Evolutionary conservation across 2,888 invertebrate genomes (phyloP).

Genomic region (Alcis repandata): DNA sequence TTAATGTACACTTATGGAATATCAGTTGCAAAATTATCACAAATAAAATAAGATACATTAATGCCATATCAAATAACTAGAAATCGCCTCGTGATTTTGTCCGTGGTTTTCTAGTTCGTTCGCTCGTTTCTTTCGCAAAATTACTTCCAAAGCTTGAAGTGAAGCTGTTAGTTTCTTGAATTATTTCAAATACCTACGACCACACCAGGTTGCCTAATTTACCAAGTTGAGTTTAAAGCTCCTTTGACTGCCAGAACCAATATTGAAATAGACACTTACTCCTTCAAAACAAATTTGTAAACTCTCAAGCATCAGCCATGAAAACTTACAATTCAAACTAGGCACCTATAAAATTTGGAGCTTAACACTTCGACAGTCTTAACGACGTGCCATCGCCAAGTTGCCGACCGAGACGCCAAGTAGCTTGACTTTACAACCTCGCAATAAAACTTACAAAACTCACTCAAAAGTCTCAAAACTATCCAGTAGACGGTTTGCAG

Average conservation of each 20-base stretch:
- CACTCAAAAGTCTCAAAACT: constrained; percentile 17
- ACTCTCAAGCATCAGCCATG: not conserved
- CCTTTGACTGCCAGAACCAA: not conserved
- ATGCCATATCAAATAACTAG: too few species aligned
- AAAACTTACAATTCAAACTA: constrained; percentile 18
- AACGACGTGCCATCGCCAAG: constrained; percentile 23
- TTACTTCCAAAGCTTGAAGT: too few species aligned
- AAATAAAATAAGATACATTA: too few species aligned
- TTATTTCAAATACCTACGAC: too few species aligned
- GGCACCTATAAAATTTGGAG: constrained; percentile 17
- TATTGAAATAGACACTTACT: too few species aligned
- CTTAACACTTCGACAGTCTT: constrained; percentile 18
- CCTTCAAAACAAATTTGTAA: not conserved
- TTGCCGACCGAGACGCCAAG: constrained; percentile 18
- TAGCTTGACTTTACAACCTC: constrained; percentile 26
- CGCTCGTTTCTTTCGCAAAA: too few species aligned
- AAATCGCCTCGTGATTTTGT: too few species aligned
- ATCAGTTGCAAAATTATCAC: too few species aligned
- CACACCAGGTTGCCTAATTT: not conserved
- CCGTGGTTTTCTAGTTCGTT: too few species aligned
- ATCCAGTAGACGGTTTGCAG: constrained; percentile 16
- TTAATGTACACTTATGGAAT: too few species aligned
- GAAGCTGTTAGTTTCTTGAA: too few species aligned
- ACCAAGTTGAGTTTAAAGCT: not conserved
- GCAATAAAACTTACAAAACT: constrained; percentile 32